phyloP scores from a whole-genome alignment of 2,888 invertebrate genomes.

The Aphidoletes aphidimyza region DNA sequence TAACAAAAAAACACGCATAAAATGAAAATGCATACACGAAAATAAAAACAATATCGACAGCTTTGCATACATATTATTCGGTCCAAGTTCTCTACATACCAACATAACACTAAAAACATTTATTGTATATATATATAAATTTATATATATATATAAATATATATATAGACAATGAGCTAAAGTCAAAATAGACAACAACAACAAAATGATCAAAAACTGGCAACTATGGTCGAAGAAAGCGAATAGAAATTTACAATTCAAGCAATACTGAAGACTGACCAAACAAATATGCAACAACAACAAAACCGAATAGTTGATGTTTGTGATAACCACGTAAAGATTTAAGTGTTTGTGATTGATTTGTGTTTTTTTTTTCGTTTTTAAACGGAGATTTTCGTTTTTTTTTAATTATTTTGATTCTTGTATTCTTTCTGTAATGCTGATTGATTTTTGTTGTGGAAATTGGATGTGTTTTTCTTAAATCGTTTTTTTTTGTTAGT shows the following conservation, averaged over 20 bases:
- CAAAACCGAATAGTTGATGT: slow-evolving; percentile 47
- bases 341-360: slow-evolving; percentile 1
- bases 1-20: slow-evolving; percentile 16
- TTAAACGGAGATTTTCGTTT: background rate
- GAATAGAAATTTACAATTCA: background rate
- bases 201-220: background rate
- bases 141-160: too few species aligned
- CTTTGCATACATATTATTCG: slow-evolving; percentile 40
- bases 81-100: background rate
- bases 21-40: slow-evolving; percentile 28
- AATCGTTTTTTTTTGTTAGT: background rate
- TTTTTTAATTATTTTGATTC: background rate
- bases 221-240: background rate
- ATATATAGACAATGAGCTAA: background rate
- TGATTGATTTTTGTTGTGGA: background rate
- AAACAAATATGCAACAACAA: background rate
- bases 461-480: background rate
- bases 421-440: background rate
- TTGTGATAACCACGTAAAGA: slow-evolving; percentile 9
- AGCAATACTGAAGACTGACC: background rate
- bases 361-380: background rate
- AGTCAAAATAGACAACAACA: background rate
- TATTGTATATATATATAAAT: too few species aligned
- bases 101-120: background rate
- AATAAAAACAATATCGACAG: slow-evolving; percentile 27